These are phyloP conservation scores for Athalia cordata DNA, from an alignment of 2,888 invertebrate genomes.

Conservation along the genomic window DNA sequence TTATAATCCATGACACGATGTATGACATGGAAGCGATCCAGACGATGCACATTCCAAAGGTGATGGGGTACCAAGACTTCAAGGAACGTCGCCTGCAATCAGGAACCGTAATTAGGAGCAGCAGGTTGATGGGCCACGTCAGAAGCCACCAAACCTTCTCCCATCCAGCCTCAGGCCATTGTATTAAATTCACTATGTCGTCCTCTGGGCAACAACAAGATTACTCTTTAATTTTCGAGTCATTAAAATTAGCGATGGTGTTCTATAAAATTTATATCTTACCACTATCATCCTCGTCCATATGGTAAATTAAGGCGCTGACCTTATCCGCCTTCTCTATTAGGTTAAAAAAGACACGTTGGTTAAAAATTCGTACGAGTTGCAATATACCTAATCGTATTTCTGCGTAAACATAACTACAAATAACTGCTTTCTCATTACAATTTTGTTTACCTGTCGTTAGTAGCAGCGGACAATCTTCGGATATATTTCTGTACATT, in stretches of 20 bases:
- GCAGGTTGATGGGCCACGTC: constrained; percentile 84
- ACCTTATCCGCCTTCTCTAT: constrained; percentile 27
- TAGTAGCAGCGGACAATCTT: constrained; percentile 67
- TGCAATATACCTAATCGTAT: not conserved
- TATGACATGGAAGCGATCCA: constrained; percentile 91
- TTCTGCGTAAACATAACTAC: too few relatives aligned
- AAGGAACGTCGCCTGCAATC: constrained; percentile 81
- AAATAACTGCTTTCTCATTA: constrained; percentile 9
- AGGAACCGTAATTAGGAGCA: constrained; percentile 85
- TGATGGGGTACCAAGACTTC: constrained; percentile 76
- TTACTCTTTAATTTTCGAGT: constrained; percentile 31
- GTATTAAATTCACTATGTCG: constrained; percentile 73
- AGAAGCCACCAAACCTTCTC: constrained; percentile 79
- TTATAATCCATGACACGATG: constrained; percentile 90
- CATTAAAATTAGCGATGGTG: constrained; percentile 21
- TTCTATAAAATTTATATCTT: constrained; percentile 9
- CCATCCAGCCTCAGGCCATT: constrained; percentile 76
- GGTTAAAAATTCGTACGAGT: not conserved
- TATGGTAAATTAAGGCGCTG: constrained; percentile 5
- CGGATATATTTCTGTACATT: constrained; percentile 77
- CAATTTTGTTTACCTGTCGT: constrained; percentile 57
- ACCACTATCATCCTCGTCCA: constrained; percentile 29
- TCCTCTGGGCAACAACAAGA: constrained; percentile 49
- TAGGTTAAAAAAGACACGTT: not conserved
- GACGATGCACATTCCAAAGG: constrained; percentile 86